Evolutionary conservation across 2,797 vertebrate genomes (phyloP), one percentile per base, ranked within the genome.

Genomic region (Phoxinus dragarum): DNA sequence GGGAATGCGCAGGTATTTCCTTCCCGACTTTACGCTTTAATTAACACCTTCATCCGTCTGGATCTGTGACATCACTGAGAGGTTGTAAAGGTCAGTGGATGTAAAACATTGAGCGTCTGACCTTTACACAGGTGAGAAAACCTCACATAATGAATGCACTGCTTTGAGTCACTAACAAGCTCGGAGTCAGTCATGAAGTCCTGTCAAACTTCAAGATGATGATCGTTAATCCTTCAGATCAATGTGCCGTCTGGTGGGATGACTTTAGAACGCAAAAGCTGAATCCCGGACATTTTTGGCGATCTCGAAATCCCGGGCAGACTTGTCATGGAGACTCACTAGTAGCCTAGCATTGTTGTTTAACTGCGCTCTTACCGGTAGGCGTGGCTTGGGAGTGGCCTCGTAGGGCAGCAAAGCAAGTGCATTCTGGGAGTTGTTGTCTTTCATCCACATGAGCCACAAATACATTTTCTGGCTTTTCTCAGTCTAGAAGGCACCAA

Each of bases 21-120:
- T 77, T 68, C 61, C 36, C 69, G 52, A 17, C 23, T 16, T 23
- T 76, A 34, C 4, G 59, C 56, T 79, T 86, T 87, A 86, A 88
- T 89, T 83, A 88, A 78, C 86, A 89, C 76, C 82, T 87, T 72
- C 69, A 64, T 85, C 80, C 10, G 49, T 64, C 61, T 79, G 68
- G 47, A 23, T 84, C 40, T 56, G 21, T 52, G 61, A 85, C 82
- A 86, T 88, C 82, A 67, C 34, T 52, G 56, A 77, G 85, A 71
- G 74, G 84, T 80, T 88, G 73, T 88, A 90, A 90, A 90, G 89
- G 89, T 90, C 86, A 86, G 73, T 31, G 67, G 80, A 80, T 85
- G 86, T 84, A 84, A 71, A 72, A 84, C 59, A 80, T 8, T 19
- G 74, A 84, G 69, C 40, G 72, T 68, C 68, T 87, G 88, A 90